Conservation (phyloP, 2,888 invertebrate species). For the Lasioglossum leucozonium region DNA sequence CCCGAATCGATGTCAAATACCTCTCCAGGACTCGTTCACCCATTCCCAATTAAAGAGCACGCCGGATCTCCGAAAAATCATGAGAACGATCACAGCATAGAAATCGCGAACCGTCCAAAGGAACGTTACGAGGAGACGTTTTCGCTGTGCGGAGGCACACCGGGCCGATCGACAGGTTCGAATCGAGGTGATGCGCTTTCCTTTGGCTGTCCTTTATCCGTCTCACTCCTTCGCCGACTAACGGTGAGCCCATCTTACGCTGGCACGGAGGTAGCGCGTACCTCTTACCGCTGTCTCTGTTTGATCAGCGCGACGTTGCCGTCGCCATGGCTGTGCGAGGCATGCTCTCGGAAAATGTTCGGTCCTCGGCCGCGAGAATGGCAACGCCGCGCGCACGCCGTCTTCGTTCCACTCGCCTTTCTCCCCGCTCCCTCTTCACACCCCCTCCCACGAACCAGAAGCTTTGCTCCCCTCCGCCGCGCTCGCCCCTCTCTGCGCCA, state of each 20-base stretch:
- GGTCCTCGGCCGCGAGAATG: conserved; percentile 46
- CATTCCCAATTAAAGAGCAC: not conserved
- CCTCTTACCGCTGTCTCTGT: conserved; percentile 70
- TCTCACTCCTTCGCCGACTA: conserved; percentile 72
- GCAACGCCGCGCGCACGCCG: conserved; percentile 67
- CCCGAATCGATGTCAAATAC: not conserved
- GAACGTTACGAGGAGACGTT: conserved; percentile 24
- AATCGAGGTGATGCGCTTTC: conserved; percentile 68
- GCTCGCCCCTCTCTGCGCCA: not conserved
- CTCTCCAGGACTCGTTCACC: not conserved
- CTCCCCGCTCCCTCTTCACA: conserved; percentile 29
- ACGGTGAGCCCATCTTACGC: conserved; percentile 70
- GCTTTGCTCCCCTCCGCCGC: conserved; percentile 32
- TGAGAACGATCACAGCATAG: not conserved
- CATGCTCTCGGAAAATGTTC: conserved; percentile 63
- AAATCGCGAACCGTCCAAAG: not conserved
- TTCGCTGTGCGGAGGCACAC: conserved; percentile 35
- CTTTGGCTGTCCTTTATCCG: conserved; percentile 65
- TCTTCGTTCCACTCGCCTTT: conserved; percentile 26
- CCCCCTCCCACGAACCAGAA: too few species aligned
- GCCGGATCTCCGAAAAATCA: not conserved
- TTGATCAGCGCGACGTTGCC: conserved; percentile 71
- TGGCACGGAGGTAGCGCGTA: conserved; percentile 37
- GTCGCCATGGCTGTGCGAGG: conserved; percentile 38
- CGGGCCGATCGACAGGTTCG: conserved; percentile 53